Conservation (phyloP, 2,888 invertebrate species). For the Lutraria lutraria region DNA sequence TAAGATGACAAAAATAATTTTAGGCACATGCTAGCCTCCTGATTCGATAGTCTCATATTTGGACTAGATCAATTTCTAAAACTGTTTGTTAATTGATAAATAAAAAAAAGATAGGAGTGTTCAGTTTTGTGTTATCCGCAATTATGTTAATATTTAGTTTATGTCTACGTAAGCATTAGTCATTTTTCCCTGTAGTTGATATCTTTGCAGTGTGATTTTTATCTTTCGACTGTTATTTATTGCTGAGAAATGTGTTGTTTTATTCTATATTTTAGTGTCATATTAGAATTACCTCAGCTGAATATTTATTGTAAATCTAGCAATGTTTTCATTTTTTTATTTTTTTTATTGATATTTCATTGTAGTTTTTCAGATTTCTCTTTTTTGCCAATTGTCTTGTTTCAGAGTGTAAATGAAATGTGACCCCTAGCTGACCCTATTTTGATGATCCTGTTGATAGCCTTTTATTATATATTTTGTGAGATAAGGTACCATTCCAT, state of each 20-base stretch:
- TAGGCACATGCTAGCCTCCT: too few species aligned
- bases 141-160: neutral
- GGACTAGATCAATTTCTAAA: too few species aligned
- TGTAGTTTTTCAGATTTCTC: neutral
- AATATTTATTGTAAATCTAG: constrained; percentile 22
- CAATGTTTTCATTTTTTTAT: neutral
- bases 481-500: neutral
- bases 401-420: constrained; percentile 17
- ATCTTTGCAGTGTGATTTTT: neutral
- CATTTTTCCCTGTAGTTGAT: neutral
- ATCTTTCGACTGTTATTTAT: neutral
- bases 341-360: constrained; percentile 18
- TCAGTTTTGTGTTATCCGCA: neutral
- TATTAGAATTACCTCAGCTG: neutral
- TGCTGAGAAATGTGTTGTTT: neutral
- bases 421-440: neutral
- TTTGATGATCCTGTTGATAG: neutral
- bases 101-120: too few species aligned
- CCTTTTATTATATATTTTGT: neutral
- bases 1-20: too few species aligned
- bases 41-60: too few species aligned
- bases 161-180: neutral
- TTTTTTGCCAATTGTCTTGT: neutral
- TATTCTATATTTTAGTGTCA: neutral
- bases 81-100: too few species aligned